Evolutionary conservation across 2,113 vertebrate genomes (phyloP).

Genomic region (Anolis sagrei): DNA sequence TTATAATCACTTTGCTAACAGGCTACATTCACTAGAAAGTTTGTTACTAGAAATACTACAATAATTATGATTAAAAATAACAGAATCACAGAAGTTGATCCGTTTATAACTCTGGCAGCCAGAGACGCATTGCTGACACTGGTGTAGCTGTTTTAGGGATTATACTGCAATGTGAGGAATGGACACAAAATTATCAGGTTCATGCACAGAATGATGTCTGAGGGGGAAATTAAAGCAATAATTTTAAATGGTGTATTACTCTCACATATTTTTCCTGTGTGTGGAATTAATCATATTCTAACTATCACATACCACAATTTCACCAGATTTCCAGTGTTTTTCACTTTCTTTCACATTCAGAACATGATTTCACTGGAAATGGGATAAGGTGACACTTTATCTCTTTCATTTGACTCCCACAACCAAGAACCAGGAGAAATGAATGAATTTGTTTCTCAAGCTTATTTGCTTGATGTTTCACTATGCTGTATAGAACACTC

Average conservation of each 20-base stretch:
- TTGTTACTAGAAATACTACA: neutral
- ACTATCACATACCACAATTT: neutral
- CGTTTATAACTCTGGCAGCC: neutral
- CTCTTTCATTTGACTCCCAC: neutral
- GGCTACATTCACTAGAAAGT: conserved; percentile 1
- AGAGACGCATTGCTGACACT: neutral
- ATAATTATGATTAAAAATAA: conserved; percentile 16
- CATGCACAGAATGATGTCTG: neutral
- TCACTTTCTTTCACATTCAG: neutral
- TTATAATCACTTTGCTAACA: neutral
- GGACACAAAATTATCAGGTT: neutral
- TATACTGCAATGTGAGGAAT: neutral
- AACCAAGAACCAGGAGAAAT: neutral
- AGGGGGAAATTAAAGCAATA: neutral
- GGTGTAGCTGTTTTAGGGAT: conserved; percentile 4
- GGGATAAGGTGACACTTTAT: too few relatives aligned
- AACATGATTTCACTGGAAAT: neutral
- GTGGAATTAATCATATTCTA: neutral
- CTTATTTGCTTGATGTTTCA: neutral
- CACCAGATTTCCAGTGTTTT: neutral
- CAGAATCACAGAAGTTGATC: conserved; percentile 9
- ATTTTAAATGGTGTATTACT: neutral
- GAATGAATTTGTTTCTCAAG: neutral
- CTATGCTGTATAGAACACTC: neutral
- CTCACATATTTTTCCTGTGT: neutral